Evolutionary conservation across 2,113 vertebrate genomes (phyloP).

Genomic region (Motacilla tschutschensis): DNA sequence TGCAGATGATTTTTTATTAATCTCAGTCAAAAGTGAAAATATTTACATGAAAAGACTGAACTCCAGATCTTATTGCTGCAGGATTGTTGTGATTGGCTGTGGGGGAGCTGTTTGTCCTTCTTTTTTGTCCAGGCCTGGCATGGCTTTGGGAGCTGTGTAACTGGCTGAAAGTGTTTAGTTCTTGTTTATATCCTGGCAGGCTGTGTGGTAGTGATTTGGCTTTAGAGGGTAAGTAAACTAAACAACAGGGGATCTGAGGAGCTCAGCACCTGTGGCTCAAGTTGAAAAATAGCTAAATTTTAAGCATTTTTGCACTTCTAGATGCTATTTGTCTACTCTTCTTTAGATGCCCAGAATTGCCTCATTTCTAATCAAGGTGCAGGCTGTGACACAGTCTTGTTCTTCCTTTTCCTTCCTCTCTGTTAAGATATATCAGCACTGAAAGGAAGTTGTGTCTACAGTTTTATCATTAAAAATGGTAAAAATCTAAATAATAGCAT

Average conservation of each 20-base stretch:
- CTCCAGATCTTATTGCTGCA: neutral
- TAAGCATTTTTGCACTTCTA: neutral
- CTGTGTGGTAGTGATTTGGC: neutral
- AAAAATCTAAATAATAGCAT: neutral
- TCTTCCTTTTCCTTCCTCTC: neutral
- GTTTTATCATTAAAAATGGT: neutral
- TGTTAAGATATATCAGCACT: neutral
- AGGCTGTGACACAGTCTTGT: neutral
- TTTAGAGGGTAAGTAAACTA: neutral
- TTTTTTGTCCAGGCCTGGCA: neutral
- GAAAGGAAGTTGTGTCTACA: neutral
- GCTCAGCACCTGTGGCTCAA: neutral
- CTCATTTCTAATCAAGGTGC: neutral
- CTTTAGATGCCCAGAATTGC: neutral
- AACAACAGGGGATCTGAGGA: neutral
- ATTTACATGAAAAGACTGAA: neutral
- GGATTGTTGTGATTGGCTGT: neutral
- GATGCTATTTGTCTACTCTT: neutral
- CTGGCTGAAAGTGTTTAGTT: neutral
- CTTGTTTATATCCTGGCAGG: neutral
- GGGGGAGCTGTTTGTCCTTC: neutral
- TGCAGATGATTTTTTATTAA: neutral
- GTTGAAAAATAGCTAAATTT: neutral
- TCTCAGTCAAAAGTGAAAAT: neutral
- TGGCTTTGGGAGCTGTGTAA: neutral